phyloP scores from a whole-genome alignment of 92 coral and sea anemone species.

The Nematostella vectensis region DNA sequence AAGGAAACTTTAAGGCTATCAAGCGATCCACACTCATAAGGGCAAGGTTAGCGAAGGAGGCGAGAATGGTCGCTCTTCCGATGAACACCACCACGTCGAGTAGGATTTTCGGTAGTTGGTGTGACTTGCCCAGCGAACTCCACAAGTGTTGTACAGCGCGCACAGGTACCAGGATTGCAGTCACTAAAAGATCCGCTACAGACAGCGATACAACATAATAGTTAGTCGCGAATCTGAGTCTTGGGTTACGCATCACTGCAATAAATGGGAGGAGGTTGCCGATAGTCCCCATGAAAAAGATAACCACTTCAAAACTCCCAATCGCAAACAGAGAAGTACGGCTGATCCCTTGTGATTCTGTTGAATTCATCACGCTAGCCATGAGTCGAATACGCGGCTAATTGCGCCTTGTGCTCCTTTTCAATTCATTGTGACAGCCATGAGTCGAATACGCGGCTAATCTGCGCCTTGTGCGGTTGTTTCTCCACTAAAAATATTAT shows the following conservation, averaged over 20 bases:
- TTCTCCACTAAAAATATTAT: no score
- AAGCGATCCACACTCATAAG: constrained; percentile 35
- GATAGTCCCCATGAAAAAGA: constrained; percentile 23
- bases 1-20: constrained; percentile 30
- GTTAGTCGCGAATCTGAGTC: constrained; percentile 34
- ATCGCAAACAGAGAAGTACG: constrained; percentile 7
- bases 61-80: constrained; percentile 44
- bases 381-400: no score
- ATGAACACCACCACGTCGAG: constrained; percentile 32
- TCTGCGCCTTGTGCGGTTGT: no score
- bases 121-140: not conserved
- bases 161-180: constrained; percentile 41
- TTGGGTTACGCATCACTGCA: constrained; percentile 34
- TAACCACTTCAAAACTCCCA: constrained; percentile 25
- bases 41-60: constrained; percentile 30
- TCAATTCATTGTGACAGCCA: no score
- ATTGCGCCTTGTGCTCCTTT: no score
- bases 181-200: constrained; percentile 33
- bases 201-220: constrained; percentile 33
- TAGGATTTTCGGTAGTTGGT: constrained; percentile 10
- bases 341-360: no score
- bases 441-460: no score
- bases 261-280: constrained; percentile 33
- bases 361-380: no score
- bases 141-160: constrained; percentile 39